Percentiles rank a stretch among this genome's conserved stretches.
Evolutionary conservation across 1,140 invertebrate genomes (phyloP).

Genomic region (Armadillidium nasatum): DNA sequence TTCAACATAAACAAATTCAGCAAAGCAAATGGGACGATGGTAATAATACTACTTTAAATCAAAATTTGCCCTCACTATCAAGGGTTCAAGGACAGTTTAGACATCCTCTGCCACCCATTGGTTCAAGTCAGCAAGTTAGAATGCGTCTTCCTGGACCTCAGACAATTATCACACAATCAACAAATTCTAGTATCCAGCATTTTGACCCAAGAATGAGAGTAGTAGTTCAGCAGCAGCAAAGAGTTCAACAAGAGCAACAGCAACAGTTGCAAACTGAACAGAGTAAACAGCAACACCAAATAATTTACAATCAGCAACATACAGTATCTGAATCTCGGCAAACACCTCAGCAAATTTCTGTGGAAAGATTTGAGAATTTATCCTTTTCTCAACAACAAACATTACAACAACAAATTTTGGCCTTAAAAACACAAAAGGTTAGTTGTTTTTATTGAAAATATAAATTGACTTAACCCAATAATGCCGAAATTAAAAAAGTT

Average conservation of each 20-base stretch:
- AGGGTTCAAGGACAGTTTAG: conserved; percentile 29
- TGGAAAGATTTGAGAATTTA: too few relatives aligned
- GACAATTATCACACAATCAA: conserved; percentile 4
- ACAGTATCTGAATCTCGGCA: background rate
- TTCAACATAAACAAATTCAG: conserved; percentile 43
- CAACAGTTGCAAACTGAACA: conserved; percentile 6
- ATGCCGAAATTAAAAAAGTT: too few relatives aligned
- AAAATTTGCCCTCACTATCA: conserved; percentile 48
- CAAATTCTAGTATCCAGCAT: background rate
- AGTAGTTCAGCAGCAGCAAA: conserved; percentile 26
- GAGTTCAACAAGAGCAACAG: conserved; percentile 27
- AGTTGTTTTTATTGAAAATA: too few relatives aligned
- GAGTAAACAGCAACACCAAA: conserved; percentile 12
- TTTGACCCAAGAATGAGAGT: conserved; percentile 22
- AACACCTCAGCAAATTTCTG: background rate
- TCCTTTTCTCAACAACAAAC: too few relatives aligned
- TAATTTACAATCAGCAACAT: too few relatives aligned
- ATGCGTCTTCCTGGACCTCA: conserved; percentile 12
- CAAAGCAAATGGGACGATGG: conserved; percentile 34
- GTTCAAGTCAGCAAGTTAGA: background rate
- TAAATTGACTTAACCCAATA: too few relatives aligned
- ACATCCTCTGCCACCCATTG: conserved; percentile 16
- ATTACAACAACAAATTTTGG: too few relatives aligned
- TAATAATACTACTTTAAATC: conserved; percentile 30
- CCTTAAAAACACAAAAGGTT: too few relatives aligned